phyloP scores from a whole-genome alignment of 2,113 vertebrate species.

The Tachycineta bicolor region DNA sequence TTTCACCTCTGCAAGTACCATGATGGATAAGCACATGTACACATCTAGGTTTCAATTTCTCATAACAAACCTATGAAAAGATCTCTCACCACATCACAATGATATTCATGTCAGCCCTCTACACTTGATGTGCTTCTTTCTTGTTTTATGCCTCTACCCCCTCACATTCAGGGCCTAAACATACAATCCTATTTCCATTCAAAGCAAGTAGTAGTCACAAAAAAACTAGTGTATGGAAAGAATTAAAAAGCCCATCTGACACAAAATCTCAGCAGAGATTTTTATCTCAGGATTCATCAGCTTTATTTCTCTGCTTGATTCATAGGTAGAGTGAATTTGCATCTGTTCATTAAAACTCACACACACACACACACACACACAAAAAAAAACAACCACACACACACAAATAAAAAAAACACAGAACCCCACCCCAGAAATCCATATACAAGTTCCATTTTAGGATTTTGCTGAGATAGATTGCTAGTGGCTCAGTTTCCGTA shows the following conservation, averaged over 20 bases:
- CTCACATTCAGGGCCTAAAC: neutral
- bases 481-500: neutral
- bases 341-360: neutral
- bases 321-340: neutral
- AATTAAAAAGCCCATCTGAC: neutral
- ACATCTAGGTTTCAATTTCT: neutral
- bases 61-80: neutral
- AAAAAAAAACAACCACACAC: too few species aligned
- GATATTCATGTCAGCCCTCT: neutral
- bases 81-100: neutral
- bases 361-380: neutral
- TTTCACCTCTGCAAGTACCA: neutral
- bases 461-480: neutral
- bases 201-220: neutral
- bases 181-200: neutral
- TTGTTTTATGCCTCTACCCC: rapidly evolving
- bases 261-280: neutral
- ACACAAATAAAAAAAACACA: neutral
- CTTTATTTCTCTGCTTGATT: neutral
- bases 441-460: neutral
- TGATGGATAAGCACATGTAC: neutral
- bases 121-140: neutral
- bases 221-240: neutral
- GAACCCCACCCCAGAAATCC: neutral
- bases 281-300: neutral